These are phyloP conservation scores for Habroteleia sp. DNA, from an alignment of 2,888 invertebrate species.

Conservation along the genomic window DNA sequence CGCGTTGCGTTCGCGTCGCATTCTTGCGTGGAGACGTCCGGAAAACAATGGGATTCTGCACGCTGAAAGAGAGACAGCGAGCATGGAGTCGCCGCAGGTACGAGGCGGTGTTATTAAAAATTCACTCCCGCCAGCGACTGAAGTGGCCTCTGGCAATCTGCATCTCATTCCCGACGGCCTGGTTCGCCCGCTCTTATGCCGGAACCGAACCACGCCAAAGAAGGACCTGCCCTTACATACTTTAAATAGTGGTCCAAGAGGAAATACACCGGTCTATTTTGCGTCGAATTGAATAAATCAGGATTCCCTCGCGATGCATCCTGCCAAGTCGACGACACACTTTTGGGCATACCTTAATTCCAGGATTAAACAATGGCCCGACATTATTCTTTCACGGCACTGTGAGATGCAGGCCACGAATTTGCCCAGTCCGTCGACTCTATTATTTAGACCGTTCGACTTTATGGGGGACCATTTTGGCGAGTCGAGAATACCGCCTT, in stretches of 20 bases:
- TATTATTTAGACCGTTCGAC: slow-evolving; percentile 9
- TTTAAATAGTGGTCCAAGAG: slow-evolving; percentile 35
- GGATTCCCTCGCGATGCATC: slow-evolving; percentile 20
- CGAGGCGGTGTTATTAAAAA: slow-evolving; percentile 80
- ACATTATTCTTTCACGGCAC: slow-evolving; percentile 23
- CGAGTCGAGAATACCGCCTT: too few relatives aligned
- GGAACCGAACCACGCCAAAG: slow-evolving; percentile 19
- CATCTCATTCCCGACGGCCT: slow-evolving; percentile 80
- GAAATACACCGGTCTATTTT: slow-evolving; percentile 22
- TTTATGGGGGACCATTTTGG: slow-evolving; percentile 1
- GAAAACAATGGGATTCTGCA: slow-evolving; percentile 73
- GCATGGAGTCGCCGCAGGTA: slow-evolving; percentile 71
- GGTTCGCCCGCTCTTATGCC: slow-evolving; percentile 66
- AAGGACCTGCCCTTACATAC: slow-evolving; percentile 42
- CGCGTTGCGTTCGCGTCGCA: slow-evolving; percentile 65
- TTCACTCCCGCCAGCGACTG: slow-evolving; percentile 77
- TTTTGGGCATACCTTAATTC: slow-evolving; percentile 36
- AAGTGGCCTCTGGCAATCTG: slow-evolving; percentile 81
- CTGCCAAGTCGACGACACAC: slow-evolving; percentile 23
- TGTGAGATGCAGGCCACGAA: slow-evolving; percentile 20
- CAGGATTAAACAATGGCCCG: slow-evolving; percentile 29
- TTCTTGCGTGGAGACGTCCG: slow-evolving; percentile 70
- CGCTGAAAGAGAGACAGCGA: slow-evolving; percentile 52
- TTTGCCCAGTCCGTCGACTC: not conserved
- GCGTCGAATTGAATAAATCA: slow-evolving; percentile 48